Conservation (phyloP, 2,797 vertebrate genomes). For the Okamejei kenojei region DNA sequence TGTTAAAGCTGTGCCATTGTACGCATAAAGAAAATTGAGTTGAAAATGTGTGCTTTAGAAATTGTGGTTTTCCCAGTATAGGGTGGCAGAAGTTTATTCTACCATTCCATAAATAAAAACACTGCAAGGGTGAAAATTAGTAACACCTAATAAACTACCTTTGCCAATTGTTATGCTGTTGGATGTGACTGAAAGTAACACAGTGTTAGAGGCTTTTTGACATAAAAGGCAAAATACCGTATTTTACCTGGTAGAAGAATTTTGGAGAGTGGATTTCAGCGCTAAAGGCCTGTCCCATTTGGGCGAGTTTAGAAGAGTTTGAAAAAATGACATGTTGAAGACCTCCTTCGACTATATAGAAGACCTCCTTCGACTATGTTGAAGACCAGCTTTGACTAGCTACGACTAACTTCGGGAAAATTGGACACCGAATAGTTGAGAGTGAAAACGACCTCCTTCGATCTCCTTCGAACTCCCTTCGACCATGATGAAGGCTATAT, state of each 20-base stretch:
- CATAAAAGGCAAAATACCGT: constrained; percentile 47
- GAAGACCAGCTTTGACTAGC: too few relatives aligned
- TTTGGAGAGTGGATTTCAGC: constrained; percentile 67
- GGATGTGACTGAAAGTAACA: background rate
- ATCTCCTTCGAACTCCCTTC: too few relatives aligned
- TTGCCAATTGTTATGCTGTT: background rate
- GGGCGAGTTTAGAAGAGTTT: too few relatives aligned
- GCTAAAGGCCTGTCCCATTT: constrained; percentile 55
- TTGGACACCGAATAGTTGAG: too few relatives aligned
- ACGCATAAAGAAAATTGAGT: constrained; percentile 29
- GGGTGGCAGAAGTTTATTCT: background rate
- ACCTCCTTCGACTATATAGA: too few relatives aligned
- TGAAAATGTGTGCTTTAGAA: constrained; percentile 8
- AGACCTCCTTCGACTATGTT: too few relatives aligned
- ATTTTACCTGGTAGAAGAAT: constrained; percentile 70
- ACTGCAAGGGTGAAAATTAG: constrained; percentile 14
- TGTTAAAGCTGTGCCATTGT: constrained; percentile 11
- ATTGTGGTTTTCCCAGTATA: background rate
- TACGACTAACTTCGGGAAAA: too few relatives aligned
- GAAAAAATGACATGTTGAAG: too few relatives aligned
- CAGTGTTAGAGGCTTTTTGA: background rate
- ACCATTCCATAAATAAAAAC: constrained; percentile 11
- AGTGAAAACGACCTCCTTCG: too few relatives aligned
- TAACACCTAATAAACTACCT: background rate
- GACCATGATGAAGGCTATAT: too few relatives aligned